phyloP scores from a whole-genome alignment of 2,113 vertebrate genomes.

The Myrmecophaga tridactyla region DNA sequence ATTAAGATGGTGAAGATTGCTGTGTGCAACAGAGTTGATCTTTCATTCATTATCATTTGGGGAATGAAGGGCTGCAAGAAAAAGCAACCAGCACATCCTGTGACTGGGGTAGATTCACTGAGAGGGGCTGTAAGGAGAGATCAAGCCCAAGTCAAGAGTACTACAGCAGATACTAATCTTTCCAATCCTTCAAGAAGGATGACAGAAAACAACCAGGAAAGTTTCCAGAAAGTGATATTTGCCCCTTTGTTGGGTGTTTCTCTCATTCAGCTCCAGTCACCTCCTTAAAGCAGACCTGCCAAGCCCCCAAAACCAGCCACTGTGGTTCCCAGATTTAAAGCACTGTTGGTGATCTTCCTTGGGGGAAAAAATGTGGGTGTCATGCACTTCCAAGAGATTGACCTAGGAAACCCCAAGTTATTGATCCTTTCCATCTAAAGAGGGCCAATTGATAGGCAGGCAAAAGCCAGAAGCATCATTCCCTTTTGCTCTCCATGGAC shows the following conservation, averaged over 20 bases:
- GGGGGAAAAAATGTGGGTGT: background rate
- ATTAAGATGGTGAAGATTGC: slow-evolving; percentile 85
- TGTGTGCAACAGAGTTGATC: slow-evolving; percentile 81
- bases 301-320: background rate
- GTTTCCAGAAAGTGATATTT: background rate
- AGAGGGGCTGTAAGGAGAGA: background rate
- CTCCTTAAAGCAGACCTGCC: background rate
- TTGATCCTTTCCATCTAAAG: background rate
- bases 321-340: background rate
- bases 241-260: background rate
- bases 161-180: slow-evolving; percentile 59
- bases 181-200: slow-evolving; percentile 65
- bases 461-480: background rate
- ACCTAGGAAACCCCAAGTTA: too few relatives aligned
- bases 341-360: background rate
- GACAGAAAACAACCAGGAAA: background rate
- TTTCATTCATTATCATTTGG: slow-evolving; percentile 81
- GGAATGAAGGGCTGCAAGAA: slow-evolving; percentile 79
- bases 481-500: background rate
- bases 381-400: too few relatives aligned
- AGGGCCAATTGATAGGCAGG: background rate
- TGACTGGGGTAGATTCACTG: slow-evolving; percentile 23
- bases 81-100: slow-evolving; percentile 69
- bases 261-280: background rate
- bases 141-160: slow-evolving; percentile 50